Evolutionary conservation across 2,888 invertebrate species (phyloP).

Genomic region (Anoplius nigerrimus): DNA sequence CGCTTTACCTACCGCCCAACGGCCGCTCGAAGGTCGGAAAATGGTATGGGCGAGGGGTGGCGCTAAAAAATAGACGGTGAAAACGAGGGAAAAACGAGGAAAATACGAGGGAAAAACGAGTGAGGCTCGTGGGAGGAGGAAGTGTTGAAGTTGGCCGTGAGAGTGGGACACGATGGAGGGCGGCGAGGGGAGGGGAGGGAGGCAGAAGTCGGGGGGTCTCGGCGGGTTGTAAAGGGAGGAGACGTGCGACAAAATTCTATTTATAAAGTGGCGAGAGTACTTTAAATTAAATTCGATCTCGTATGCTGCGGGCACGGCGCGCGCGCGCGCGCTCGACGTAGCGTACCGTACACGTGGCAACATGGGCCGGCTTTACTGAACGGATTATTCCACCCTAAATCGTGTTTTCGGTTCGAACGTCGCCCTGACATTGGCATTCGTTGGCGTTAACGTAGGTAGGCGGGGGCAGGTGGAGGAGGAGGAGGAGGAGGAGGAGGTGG

Average conservation of each 20-base stretch:
- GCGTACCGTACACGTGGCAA: constrained; percentile 47
- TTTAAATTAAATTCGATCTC: constrained; percentile 55
- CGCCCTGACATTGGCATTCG: constrained; percentile 56
- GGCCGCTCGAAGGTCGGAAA: neutral
- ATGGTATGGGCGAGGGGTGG: neutral
- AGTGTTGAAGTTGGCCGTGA: no score
- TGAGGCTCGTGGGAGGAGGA: neutral
- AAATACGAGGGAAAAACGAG: neutral
- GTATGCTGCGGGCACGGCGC: constrained; percentile 20
- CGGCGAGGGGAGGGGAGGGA: neutral
- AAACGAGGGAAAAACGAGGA: neutral
- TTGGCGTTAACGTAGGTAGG: constrained; percentile 37
- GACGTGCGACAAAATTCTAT: constrained; percentile 37
- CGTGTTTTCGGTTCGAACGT: constrained; percentile 56
- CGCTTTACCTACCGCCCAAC: neutral
- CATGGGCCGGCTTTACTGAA: constrained; percentile 48
- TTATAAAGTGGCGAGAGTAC: constrained; percentile 49
- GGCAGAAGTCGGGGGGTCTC: no score
- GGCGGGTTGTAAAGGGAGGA: no score
- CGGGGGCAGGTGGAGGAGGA: neutral
- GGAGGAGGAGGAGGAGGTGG: neutral
- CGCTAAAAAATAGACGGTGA: neutral
- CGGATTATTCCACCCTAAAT: constrained; percentile 62
- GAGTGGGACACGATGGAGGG: no score
- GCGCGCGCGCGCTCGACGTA: neutral